Base-by-base conservation (phyloP, 2,888 invertebrate species). In the Ametastegia equiseti region DNA sequence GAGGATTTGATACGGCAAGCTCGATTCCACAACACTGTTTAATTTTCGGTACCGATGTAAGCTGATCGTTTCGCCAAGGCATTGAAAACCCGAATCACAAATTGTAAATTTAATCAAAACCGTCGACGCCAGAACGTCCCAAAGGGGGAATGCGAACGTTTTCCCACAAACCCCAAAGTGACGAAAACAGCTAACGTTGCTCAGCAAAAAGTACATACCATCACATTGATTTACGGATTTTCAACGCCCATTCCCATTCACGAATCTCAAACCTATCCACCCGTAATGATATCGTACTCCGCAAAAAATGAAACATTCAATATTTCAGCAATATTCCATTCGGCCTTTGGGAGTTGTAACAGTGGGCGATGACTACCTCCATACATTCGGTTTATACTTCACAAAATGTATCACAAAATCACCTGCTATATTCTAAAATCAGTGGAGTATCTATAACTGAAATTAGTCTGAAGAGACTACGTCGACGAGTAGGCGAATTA, bases 51-150 rank as follows among this genome's bases (percentile, higher is more conserved):
- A n/a, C 23, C 23, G 4, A 13, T 13, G 60, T 75, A 36, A 50
- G 23, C 11, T 19, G 36, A 54, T 50, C 36, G 27, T 54, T 75
- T 30, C 19, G 19, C 36, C 23, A 54, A 54, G 71, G 54, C 50
- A 36, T 54, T 23, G 50, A 54, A 27, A 19, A 54, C 50, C 50
- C 50, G 19, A 39, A 54, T 75, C 30, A 36, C 33, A 75, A 75
- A 75, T 54, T 54, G 1, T 19, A 50, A 75, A 75, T 75, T 75
- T 54, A 75, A 75, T 75, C 54, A 42, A 71, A 33, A 33, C 19
- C 75, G 9, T 27, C 36, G 75, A 19, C 54, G 75, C 75, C 33
- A 50, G 30, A 50, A 75, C 36, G 33, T n/a, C 75, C 54, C 33
- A 36, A 54, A 54, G 54, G 75, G 36, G 75, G 45, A n/a, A 13